Conservation (phyloP, 2,113 vertebrate species). For the Panurus biarmicus region DNA sequence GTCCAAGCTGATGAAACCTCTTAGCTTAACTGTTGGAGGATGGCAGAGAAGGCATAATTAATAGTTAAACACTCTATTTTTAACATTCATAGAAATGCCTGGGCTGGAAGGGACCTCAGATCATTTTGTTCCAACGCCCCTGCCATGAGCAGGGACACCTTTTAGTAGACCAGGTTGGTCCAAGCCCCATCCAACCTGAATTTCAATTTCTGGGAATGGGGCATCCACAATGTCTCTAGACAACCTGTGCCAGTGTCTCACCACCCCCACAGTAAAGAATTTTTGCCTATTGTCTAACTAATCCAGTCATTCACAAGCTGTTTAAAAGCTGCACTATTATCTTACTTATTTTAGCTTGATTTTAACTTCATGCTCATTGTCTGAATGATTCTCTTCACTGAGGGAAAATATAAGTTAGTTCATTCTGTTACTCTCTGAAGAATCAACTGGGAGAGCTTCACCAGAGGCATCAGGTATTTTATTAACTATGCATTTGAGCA, state of each 20-base stretch:
- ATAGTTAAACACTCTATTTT: background rate
- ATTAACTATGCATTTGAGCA: background rate
- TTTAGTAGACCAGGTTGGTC: background rate
- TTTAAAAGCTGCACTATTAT: background rate
- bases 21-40: background rate
- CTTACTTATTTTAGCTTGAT: background rate
- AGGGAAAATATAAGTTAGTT: background rate
- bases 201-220: background rate
- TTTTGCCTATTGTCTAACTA: background rate
- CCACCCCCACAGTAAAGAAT: background rate
- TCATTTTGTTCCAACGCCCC: background rate
- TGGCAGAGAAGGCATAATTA: background rate
- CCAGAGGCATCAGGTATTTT: background rate
- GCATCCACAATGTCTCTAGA: background rate
- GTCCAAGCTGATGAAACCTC: background rate
- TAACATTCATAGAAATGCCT: background rate
- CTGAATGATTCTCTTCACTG: background rate
- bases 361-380: background rate
- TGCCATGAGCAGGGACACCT: background rate
- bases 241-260: background rate
- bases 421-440: background rate
- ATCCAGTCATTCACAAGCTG: background rate
- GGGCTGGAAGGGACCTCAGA: background rate
- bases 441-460: background rate
- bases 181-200: background rate